Evolutionary conservation across 1,140 invertebrate genomes (phyloP).

Genomic region (Phymastichus coffea): DNA sequence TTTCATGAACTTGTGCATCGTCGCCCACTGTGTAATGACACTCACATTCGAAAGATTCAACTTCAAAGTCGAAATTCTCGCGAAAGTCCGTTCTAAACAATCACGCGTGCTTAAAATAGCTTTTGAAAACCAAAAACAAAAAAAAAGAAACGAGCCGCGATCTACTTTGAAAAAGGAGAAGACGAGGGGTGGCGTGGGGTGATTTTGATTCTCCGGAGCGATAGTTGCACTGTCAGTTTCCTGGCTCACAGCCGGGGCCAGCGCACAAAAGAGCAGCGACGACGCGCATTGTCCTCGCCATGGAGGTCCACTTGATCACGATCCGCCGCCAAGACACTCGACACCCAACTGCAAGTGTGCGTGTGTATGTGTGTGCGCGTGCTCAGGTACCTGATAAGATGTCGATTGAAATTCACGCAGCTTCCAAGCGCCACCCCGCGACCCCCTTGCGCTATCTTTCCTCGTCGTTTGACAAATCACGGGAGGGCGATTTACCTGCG

Average conservation of each 20-base stretch:
- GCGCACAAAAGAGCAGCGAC: constrained; percentile 28
- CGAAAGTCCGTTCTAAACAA: too few relatives aligned
- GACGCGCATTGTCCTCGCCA: constrained; percentile 52
- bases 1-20: too few relatives aligned
- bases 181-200: neutral
- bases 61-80: too few relatives aligned
- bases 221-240: constrained; percentile 26
- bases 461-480: too few relatives aligned
- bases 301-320: constrained; percentile 55
- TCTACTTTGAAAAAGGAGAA: too few relatives aligned
- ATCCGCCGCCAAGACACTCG: constrained; percentile 39
- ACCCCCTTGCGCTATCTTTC: neutral
- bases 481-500: too few relatives aligned
- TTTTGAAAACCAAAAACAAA: too few relatives aligned
- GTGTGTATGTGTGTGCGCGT: constrained; percentile 20
- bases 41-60: too few relatives aligned
- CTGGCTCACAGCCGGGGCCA: constrained; percentile 8
- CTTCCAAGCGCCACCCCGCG: constrained; percentile 15
- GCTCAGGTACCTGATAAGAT: constrained; percentile 49
- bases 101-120: too few relatives aligned
- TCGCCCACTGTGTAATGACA: too few relatives aligned
- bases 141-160: too few relatives aligned
- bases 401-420: constrained; percentile 55
- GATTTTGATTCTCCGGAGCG: constrained; percentile 2
- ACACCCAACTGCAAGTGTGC: too few relatives aligned